These are phyloP conservation scores for Ichneumoninae sp. DNA, from an alignment of 2,888 invertebrate genomes.

Conservation along the genomic window DNA sequence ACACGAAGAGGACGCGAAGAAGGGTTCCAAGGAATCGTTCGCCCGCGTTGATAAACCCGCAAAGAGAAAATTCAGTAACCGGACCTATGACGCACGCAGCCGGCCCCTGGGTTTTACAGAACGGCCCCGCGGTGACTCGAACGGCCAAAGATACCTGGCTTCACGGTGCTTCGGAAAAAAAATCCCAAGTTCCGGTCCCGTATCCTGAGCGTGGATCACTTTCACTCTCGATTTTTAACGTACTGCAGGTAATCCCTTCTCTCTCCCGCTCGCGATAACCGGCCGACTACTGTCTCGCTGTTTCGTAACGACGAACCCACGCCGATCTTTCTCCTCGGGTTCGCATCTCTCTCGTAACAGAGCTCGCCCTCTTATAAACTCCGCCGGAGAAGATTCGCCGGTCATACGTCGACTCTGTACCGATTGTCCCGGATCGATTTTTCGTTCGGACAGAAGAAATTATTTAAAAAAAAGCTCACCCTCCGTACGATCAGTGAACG, in stretches of 20 bases:
- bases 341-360: conserved; percentile 50
- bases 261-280: conserved; percentile 34
- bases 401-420: conserved; percentile 49
- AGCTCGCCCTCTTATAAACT: conserved; percentile 74
- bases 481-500: background rate
- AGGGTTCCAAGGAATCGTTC: conserved; percentile 19
- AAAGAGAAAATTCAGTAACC: conserved; percentile 68
- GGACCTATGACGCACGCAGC: conserved; percentile 73
- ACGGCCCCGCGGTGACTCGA: conserved; percentile 33
- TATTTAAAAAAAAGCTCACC: background rate
- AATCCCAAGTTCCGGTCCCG: conserved; percentile 77
- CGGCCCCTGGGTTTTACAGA: conserved; percentile 20
- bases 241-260: conserved; percentile 14
- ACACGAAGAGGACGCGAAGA: conserved; percentile 18
- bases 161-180: conserved; percentile 24
- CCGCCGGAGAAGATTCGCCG: conserved; percentile 42
- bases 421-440: conserved; percentile 26
- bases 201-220: conserved; percentile 80
- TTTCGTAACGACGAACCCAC: conserved; percentile 70
- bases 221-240: conserved; percentile 83
- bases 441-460: background rate
- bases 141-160: conserved; percentile 5
- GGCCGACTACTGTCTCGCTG: conserved; percentile 8
- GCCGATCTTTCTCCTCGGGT: conserved; percentile 69
- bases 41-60: background rate